Base-by-base conservation (phyloP, 2,888 invertebrate species). In the Sericinus montela region DNA sequence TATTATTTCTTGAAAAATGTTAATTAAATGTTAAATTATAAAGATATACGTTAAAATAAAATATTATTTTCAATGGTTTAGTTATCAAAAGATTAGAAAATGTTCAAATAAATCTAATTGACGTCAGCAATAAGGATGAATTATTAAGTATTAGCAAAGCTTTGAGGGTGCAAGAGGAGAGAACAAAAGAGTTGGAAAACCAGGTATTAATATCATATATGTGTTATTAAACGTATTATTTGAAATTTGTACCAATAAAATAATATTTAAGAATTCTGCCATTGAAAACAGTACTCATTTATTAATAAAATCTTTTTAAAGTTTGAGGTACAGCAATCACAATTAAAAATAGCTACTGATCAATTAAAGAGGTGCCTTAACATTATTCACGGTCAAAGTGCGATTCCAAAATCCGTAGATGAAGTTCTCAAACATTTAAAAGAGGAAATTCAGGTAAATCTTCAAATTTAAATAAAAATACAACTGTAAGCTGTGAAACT, bases 381-480 rank as follows among this genome's bases (percentile, higher is more conserved):
- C 56, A 79, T 87, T 25, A 85, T 89, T 53, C 88, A 89, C 55
- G 88, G 89, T 0, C 89, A 89, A 62, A 86, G 83, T 57, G 80
- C 88, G 40, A 68, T 76, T 19, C 88, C 89, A 19, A 87, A 86
- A 67, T 79, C 83, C 15, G 91, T 92, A 0, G 91, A 92, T 72
- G 92, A 92, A 36, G 85, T 95, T 46, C 82, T 95, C 39, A 92
- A 93, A 69, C 91, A 93, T 58, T 78, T 95, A 56, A 92, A 94
- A 65, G 94, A 95, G 69, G 95, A 95, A 79, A 91, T 93, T 34
- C 92, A 93, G 75, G 91, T 91, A 44, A 64, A 64, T 7, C 8
- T 25, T 25, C 7, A 25, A 25, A 25, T 25, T 25, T 25, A 25
- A 4, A 25, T 5, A 5, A 19, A 19, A 19, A 19, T 19, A 5